These are phyloP conservation scores for Anhinga anhinga DNA, from an alignment of 2,113 vertebrate genomes.

Conservation along the genomic window DNA sequence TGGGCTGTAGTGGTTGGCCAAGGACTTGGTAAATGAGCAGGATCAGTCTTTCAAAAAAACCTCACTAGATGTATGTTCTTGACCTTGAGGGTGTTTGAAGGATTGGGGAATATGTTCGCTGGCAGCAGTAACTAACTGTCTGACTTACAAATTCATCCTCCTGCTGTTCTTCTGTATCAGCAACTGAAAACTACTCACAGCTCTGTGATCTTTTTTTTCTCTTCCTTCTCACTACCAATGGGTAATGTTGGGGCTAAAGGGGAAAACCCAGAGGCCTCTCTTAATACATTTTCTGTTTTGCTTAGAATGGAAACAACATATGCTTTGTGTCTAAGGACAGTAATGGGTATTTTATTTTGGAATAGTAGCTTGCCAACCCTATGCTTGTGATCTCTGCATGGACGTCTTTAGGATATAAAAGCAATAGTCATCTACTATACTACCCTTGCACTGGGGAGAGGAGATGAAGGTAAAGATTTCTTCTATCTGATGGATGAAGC, in stretches of 20 bases:
- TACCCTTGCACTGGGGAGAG: neutral
- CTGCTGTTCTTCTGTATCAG: neutral
- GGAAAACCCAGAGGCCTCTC: neutral
- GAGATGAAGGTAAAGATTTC: neutral
- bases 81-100: neutral
- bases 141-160: neutral
- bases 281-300: neutral
- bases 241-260: neutral
- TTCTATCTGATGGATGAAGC: neutral
- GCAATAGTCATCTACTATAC: neutral
- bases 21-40: neutral
- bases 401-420: neutral
- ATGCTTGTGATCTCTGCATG: neutral
- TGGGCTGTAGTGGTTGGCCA: neutral
- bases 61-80: neutral
- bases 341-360: neutral
- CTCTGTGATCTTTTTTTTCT: neutral
- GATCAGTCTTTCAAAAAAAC: neutral
- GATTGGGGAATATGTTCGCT: neutral
- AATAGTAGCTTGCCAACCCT: neutral
- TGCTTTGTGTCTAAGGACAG: neutral
- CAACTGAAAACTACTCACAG: neutral
- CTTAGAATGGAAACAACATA: neutral
- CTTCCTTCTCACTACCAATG: neutral
- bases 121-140: neutral